Evolutionary conservation across 2,797 vertebrate species (phyloP).

Genomic region (Caiman crocodilus): DNA sequence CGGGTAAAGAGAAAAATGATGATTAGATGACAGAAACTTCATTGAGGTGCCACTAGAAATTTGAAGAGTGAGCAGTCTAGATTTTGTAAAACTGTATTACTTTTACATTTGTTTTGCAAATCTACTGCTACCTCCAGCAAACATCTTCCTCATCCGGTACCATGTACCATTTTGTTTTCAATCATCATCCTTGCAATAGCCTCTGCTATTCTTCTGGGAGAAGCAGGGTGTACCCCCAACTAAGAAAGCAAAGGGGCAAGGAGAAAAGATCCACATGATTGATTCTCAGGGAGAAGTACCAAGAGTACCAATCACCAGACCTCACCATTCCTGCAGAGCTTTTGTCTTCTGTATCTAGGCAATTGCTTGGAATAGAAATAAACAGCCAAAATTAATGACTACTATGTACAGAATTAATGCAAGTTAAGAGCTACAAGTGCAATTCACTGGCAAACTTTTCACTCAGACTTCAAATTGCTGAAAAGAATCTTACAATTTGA

Average conservation of each 20-base stretch:
- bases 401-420: fast-evolving
- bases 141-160: background rate
- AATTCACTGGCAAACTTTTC: background rate
- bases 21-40: background rate
- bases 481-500: background rate
- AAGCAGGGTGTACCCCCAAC: fast-evolving
- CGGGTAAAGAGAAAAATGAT: background rate
- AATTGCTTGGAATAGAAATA: background rate
- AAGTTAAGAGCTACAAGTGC: background rate
- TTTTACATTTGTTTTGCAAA: background rate
- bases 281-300: background rate
- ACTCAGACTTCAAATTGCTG: background rate
- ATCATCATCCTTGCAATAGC: background rate
- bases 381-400: background rate
- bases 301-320: background rate
- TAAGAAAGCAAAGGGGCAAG: background rate
- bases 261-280: background rate
- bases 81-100: background rate
- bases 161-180: background rate
- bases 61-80: background rate
- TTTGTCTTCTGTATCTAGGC: background rate
- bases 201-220: background rate
- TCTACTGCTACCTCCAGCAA: background rate
- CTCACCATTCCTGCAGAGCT: background rate
- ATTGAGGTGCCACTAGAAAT: background rate